Percentiles rank a stretch among this genome's conserved stretches.
Evolutionary conservation across 2,797 vertebrate species (phyloP).

Genomic region (Zonotrichia albicollis): DNA sequence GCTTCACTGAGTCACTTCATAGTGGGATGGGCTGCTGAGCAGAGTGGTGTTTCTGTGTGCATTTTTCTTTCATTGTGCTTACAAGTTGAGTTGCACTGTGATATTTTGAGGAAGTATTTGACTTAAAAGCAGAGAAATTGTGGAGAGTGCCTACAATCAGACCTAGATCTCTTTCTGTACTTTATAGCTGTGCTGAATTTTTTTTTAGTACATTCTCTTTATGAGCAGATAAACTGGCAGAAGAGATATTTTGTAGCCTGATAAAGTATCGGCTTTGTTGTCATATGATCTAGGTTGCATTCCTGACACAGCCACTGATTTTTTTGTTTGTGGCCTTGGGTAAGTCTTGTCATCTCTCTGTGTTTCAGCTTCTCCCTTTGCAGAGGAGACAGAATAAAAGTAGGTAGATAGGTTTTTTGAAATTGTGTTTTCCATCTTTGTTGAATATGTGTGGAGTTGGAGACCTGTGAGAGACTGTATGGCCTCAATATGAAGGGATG

Average conservation of each 20-base stretch:
- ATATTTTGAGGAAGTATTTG: not conserved
- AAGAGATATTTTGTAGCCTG: not conserved
- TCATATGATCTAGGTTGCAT: not conserved
- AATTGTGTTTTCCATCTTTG: not conserved
- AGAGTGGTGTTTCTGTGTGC: not conserved
- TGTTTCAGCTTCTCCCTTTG: not conserved
- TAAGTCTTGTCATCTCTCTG: not conserved
- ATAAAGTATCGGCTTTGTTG: not conserved
- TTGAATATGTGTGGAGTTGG: not conserved
- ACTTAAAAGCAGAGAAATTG: not conserved
- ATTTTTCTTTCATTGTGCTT: not conserved
- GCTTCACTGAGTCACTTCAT: conserved; percentile 30
- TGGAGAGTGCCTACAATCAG: not conserved
- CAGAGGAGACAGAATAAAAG: not conserved
- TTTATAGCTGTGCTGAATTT: not conserved
- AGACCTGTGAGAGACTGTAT: not conserved
- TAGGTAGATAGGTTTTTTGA: not conserved
- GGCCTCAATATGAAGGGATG: not conserved
- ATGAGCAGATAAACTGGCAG: conserved; percentile 30
- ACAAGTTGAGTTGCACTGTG: not conserved
- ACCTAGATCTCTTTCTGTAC: not conserved
- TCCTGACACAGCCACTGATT: not conserved
- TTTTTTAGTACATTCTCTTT: not conserved
- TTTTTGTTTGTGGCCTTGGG: not conserved
- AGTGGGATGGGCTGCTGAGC: not conserved